Base-by-base conservation (phyloP, 2,113 vertebrate species). In the Pholis gunnellus region DNA sequence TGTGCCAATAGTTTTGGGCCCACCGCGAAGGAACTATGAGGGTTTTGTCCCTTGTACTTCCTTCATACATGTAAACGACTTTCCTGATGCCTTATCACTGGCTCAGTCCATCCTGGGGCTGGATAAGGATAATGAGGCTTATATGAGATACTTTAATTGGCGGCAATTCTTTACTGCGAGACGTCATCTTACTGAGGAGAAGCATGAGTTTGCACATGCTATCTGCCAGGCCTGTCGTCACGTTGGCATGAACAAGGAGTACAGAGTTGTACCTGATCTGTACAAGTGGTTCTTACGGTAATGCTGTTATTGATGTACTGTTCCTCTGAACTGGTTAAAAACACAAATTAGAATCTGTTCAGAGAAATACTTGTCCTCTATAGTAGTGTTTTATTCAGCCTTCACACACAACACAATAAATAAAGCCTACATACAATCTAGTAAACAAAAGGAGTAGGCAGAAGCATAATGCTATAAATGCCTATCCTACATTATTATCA, bases 1-100 rank as follows among this genome's bases (percentile, higher is more conserved):
- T 14, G 96, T 98, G 27, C 97, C 97, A 9, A 89, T 98, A 40
- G 97, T 96, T 70, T 40, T 97, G 59, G 97, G 97, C 9, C 97
- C 96, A 27, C 94, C 96, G 5, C 96, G 97, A 93, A 93, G 93
- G 86, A 97, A 97, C 90, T 97, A 98, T 78, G 97, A 98, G 78
- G 95, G 96, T 75, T 97, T 96, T 75, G 93, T 94, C 88, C 96
- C 96, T 29, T 94, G 92, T 76, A 90, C 95, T 84, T 95, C 97
- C 42, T 98, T 98, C 91, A 97, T 97, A 90, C 97, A 97, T 0
- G 95, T 97, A 65, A 94, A 97, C 87, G 96, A 97, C 91, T 98
- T 96, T 71, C 93, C 94, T 29, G 94, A 95, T 65, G 93, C 95
- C 3, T 90, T 91, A 75, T 93, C 95, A 71, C 88, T 98, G 81